phyloP scores from a whole-genome alignment of 2,797 vertebrate species.

The Anas bernieri region DNA sequence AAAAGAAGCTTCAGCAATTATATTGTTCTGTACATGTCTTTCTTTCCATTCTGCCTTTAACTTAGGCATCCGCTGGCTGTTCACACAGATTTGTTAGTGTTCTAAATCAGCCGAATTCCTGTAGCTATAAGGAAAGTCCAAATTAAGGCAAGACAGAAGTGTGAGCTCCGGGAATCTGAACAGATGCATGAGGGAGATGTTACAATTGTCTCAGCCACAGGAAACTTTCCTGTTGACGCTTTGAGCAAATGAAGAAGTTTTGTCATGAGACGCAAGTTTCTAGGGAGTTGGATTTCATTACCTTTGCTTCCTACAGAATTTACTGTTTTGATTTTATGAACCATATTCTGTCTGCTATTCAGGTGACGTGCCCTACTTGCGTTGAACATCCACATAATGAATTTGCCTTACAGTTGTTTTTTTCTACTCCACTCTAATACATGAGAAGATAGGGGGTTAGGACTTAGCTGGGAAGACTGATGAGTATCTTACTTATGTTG shows the following conservation, averaged over 20 bases:
- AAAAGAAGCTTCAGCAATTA: background rate
- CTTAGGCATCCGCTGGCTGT: background rate
- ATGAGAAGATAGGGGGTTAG: background rate
- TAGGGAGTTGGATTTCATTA: background rate
- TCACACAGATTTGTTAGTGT: background rate
- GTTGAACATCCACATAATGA: background rate
- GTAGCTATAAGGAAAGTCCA: background rate
- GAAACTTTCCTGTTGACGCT: background rate
- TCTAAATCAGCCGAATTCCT: background rate
- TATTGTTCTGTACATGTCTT: background rate
- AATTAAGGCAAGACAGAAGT: background rate
- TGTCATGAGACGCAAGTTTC: background rate
- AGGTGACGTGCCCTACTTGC: background rate
- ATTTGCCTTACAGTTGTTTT: background rate
- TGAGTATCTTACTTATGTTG: background rate
- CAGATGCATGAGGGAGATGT: rapidly evolving
- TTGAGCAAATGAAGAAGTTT: background rate
- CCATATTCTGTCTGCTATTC: background rate
- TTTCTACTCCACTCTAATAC: background rate
- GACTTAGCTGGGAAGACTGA: background rate
- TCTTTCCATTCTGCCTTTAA: background rate
- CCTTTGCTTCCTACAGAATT: background rate
- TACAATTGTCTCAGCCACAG: background rate
- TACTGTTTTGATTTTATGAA: background rate
- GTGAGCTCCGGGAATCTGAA: background rate